A percentile compares a stretch with the other conserved stretches of the same genome.
phyloP scores from a whole-genome alignment of 2,888 invertebrate genomes.

The Acleris cristana region DNA sequence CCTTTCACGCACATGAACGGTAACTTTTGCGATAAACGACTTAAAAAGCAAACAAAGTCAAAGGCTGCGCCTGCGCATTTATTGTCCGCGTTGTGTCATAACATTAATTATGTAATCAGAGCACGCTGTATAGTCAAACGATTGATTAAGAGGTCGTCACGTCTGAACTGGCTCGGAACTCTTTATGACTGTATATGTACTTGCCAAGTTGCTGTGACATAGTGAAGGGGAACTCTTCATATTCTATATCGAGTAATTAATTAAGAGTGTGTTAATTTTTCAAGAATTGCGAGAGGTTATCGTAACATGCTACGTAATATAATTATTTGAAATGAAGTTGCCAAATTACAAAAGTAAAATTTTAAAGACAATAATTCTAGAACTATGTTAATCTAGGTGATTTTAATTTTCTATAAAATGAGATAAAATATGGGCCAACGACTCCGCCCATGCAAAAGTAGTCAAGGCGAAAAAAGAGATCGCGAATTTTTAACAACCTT shows the following conservation, averaged over 20 bases:
- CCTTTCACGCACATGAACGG: too few relatives aligned
- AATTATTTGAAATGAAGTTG: too few relatives aligned
- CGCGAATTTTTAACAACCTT: too few relatives aligned
- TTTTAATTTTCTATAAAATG: too few relatives aligned
- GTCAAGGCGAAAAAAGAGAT: too few relatives aligned
- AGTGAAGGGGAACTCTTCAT: slow-evolving; percentile 23
- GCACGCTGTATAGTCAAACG: slow-evolving; percentile 22
- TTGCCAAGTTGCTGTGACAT: slow-evolving; percentile 34
- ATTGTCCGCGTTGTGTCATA: not conserved
- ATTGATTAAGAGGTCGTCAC: slow-evolving; percentile 46
- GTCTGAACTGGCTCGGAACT: slow-evolving; percentile 33
- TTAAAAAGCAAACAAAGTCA: not conserved
- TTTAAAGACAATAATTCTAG: too few relatives aligned
- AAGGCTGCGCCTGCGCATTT: not conserved
- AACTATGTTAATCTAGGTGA: too few relatives aligned
- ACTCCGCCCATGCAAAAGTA: too few relatives aligned
- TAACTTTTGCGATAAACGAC: too few relatives aligned
- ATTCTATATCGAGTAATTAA: slow-evolving; percentile 4
- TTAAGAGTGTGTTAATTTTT: slow-evolving; percentile 1
- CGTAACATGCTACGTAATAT: not conserved
- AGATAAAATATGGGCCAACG: too few relatives aligned
- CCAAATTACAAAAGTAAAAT: too few relatives aligned
- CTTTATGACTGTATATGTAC: slow-evolving; percentile 41
- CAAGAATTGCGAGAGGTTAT: not conserved
- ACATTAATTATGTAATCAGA: slow-evolving; percentile 9